Evolutionary conservation across 2,113 vertebrate genomes (phyloP).

Genomic region (Ascaphus truei): DNA sequence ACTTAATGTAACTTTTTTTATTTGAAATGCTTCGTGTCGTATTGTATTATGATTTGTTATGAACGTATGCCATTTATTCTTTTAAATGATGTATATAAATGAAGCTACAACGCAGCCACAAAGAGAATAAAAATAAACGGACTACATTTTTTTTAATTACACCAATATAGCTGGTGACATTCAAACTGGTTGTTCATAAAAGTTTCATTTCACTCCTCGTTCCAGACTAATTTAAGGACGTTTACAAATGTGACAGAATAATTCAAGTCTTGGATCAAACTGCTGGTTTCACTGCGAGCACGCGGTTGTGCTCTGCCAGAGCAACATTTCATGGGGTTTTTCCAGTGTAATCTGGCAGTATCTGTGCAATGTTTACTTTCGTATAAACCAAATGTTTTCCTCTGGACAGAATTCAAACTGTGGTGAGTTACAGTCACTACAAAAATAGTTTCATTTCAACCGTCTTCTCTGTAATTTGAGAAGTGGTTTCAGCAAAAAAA

Average conservation of each 20-base stretch:
- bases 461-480: conserved; percentile 60
- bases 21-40: too few relatives aligned
- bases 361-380: conserved; percentile 66
- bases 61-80: too few relatives aligned
- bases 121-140: too few relatives aligned
- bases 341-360: conserved; percentile 64
- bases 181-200: conserved; percentile 45
- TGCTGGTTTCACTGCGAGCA: conserved; percentile 48
- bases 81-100: too few relatives aligned
- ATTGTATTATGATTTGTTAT: too few relatives aligned
- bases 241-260: conserved; percentile 41
- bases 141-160: too few relatives aligned
- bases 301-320: conserved; percentile 54
- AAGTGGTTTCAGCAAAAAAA: conserved; percentile 58
- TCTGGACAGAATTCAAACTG: conserved; percentile 67
- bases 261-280: conserved; percentile 52
- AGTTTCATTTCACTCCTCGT: conserved; percentile 48
- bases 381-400: conserved; percentile 72
- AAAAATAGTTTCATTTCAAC: conserved; percentile 64
- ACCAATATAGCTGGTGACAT: too few relatives aligned
- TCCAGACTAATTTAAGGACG: conserved; percentile 46
- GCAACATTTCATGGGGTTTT: conserved; percentile 63
- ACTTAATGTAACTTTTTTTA: too few relatives aligned
- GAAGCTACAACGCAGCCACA: too few relatives aligned
- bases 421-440: conserved; percentile 64